These are phyloP conservation scores for Xyliphius kryptos DNA, from an alignment of 2,113 vertebrate species.

Conservation along the genomic window DNA sequence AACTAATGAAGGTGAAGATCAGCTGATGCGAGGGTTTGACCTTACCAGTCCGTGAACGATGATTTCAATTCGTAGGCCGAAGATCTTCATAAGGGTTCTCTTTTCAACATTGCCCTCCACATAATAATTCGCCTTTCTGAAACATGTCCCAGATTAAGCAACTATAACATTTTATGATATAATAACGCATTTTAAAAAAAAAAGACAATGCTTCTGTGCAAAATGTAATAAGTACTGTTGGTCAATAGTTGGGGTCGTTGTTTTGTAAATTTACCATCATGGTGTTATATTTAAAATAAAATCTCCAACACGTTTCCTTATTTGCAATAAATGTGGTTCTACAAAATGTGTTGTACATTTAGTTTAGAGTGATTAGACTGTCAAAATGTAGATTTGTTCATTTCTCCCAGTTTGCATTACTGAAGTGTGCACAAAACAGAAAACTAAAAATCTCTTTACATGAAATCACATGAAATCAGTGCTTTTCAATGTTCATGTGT, in stretches of 20 bases:
- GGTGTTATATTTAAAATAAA: no score
- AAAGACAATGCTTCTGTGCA: neutral
- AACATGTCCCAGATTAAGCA: slow-evolving; percentile 10
- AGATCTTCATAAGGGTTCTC: slow-evolving; percentile 87
- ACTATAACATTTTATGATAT: no score
- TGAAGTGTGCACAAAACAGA: no score
- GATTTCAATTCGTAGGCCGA: slow-evolving; percentile 85
- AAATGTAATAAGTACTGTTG: neutral
- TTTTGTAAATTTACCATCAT: no score
- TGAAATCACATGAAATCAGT: neutral
- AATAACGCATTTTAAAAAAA: neutral
- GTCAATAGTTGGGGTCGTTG: neutral
- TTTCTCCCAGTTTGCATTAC: no score
- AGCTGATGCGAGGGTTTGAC: neutral
- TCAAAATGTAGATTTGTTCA: no score
- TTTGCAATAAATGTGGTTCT: no score
- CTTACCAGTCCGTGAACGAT: slow-evolving; percentile 85
- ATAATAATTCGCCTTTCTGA: slow-evolving; percentile 81
- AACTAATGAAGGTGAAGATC: neutral
- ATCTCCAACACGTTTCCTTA: no score
- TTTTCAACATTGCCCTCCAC: slow-evolving; percentile 59
- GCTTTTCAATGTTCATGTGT: neutral
- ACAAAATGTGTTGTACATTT: no score
- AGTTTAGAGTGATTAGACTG: no score
- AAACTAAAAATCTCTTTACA: neutral